phyloP scores from a whole-genome alignment of 2,888 invertebrate species.

The Smittia sp. region DNA sequence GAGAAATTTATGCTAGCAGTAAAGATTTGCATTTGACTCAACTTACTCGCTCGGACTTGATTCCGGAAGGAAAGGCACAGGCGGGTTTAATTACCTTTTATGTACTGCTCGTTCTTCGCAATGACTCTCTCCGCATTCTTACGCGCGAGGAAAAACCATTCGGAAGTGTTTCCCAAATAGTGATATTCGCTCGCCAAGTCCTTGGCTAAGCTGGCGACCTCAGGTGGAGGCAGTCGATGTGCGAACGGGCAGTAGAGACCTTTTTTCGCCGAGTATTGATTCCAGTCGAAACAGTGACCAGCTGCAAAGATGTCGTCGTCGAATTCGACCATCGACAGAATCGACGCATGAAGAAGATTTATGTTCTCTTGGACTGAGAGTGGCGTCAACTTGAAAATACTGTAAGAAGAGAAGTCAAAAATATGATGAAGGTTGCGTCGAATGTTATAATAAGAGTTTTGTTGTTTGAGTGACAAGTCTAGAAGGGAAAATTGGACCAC shows the following conservation, averaged over 20 bases:
- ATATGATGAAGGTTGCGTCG: too few species aligned
- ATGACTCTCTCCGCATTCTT: slow-evolving; percentile 88
- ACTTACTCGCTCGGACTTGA: background rate
- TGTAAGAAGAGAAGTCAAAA: slow-evolving; percentile 44
- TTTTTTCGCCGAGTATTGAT: slow-evolving; percentile 64
- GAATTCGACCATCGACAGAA: slow-evolving; percentile 90
- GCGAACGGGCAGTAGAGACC: slow-evolving; percentile 84
- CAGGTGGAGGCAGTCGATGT: slow-evolving; percentile 74
- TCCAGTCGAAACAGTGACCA: slow-evolving; percentile 91
- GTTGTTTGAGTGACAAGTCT: too few species aligned
- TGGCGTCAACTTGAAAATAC: slow-evolving; percentile 88
- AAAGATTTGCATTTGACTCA: background rate
- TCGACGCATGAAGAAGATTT: slow-evolving; percentile 84
- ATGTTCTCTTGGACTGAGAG: slow-evolving; percentile 76
- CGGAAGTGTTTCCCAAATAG: slow-evolving; percentile 89
- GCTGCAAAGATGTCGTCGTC: slow-evolving; percentile 94
- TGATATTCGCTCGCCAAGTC: slow-evolving; percentile 92
- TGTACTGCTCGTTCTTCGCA: slow-evolving; percentile 76
- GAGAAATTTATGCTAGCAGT: background rate
- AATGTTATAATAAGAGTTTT: too few species aligned
- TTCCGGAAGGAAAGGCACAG: background rate
- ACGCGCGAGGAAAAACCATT: slow-evolving; percentile 91
- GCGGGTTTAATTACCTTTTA: slow-evolving; percentile 66
- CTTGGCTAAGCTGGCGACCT: slow-evolving; percentile 83
- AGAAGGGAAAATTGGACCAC: too few species aligned